phyloP scores from a whole-genome alignment of 2,113 vertebrate genomes.

The Pedionomus torquatus region DNA sequence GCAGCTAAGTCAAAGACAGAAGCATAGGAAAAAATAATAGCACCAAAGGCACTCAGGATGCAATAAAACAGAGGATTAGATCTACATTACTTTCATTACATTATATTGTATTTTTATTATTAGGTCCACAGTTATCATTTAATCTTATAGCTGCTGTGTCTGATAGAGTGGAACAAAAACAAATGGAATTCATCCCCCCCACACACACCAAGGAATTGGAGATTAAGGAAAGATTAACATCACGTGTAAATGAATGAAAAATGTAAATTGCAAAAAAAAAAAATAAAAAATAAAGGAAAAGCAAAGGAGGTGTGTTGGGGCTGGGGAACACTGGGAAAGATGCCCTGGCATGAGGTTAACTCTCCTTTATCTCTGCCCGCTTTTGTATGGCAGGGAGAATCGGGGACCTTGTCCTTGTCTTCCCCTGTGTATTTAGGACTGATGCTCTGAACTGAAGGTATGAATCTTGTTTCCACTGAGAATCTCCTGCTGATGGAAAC shows the following conservation, averaged over 20 bases:
- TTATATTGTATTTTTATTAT: slow-evolving; percentile 78
- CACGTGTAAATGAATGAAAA: slow-evolving; percentile 74
- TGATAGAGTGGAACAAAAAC: slow-evolving; percentile 78
- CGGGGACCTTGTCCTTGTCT: background rate
- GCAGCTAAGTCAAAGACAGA: slow-evolving; percentile 75
- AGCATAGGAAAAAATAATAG: slow-evolving; percentile 67
- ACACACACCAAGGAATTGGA: slow-evolving; percentile 61
- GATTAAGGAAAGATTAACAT: slow-evolving; percentile 74
- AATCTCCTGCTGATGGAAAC: background rate
- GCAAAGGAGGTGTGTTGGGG: background rate
- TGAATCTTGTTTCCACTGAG: background rate
- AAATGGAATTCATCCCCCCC: slow-evolving; percentile 63
- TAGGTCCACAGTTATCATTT: slow-evolving; percentile 73
- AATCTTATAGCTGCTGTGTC: slow-evolving; percentile 73
- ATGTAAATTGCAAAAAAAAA: slow-evolving; percentile 54
- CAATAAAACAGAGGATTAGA: slow-evolving; percentile 77
- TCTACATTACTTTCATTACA: slow-evolving; percentile 76
- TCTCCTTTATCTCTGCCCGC: background rate
- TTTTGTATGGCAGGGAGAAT: background rate
- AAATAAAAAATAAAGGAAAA: background rate
- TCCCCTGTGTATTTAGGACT: background rate
- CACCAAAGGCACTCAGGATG: slow-evolving; percentile 77
- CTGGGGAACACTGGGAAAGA: background rate
- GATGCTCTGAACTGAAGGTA: background rate
- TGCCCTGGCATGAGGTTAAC: background rate